Base-by-base conservation (phyloP, 92 coral and sea anemone species). In the Palythoa heliodiscus region DNA sequence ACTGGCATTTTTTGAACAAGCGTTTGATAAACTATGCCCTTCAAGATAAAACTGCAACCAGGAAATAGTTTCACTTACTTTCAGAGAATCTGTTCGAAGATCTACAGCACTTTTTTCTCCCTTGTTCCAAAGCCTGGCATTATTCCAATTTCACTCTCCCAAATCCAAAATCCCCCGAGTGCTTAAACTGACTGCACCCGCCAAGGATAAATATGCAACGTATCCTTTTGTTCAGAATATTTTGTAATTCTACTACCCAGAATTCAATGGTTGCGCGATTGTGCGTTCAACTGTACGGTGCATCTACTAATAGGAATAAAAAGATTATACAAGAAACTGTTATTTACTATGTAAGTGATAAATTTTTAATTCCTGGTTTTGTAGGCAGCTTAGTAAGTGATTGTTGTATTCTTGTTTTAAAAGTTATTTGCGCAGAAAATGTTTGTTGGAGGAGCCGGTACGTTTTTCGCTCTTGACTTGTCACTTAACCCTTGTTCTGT, bases 231-330 rank as follows among this genome's bases (percentile, higher is more conserved):
- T 80, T 67, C 55, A 11, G 16, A 24, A 20, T 15, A 11, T 80
- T 80, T 80, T 80, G 61, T 64, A 63, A 80, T 60, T 24, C 35
- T 64, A 13, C 43, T 48, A 43, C 84, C 84, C 84, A 80, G 84
- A 80, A 80, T 80, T 53, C 84, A 17, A 29, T 75, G 74, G 73
- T 61, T 80, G 74, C 74, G 61, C 74, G 50, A 35, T 47, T 25
- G 84, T 80, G 84, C 84, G 74, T 80, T 80, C 84, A 80, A n/a
- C 84, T 80, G 84, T 64, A 67, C 38, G 17, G 53, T 70, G 43
- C 23, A 66, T 24, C 35, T 20, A 20, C 74, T 80, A 80, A 80
- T 80, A 52, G 61, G 11, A 24, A 66, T 22, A 22, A 69, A 66
- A 70, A 35, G 37, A 47, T 47, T 47, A 23, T 38, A 10, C 16